Evolutionary conservation across 92 coral and sea anemone genomes (phyloP), one percentile per base, ranked within the genome.

Genomic region (Montipora capitata): DNA sequence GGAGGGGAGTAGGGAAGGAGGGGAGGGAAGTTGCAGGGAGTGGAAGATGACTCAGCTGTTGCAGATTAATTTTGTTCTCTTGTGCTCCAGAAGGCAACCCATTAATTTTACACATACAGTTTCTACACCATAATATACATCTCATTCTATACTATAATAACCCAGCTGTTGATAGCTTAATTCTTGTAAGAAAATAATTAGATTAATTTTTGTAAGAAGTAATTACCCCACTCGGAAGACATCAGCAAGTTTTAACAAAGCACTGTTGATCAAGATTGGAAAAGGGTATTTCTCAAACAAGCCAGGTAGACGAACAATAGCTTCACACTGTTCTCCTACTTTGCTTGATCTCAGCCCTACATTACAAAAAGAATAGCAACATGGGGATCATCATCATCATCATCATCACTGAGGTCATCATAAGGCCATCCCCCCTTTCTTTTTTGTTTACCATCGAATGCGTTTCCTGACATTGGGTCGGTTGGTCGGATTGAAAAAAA

Each of bases 311-410:
- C 98, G 85, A 54, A 97, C 99, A 40, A 97, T 97, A 13, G 99
- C 97, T 63, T 97, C 99, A 83, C 99, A 97, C 65, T 97, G 99
- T 16, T 97, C 99, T 42, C 99, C 99, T n/a, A 93, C 90, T 71
- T 97, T 97, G 20, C 98, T 85, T 51, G 98, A 94, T 68, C 99
- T 90, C 72, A 97, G 81, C 9, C 99, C 99, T 97, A 81, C 15
- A 74, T 58, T 82, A 76, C 5, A 38, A 74, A 80, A 5, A 1
- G 27, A 20, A 20, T 20, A 45, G 10, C 5, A 45, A 2, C 52
- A 45, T 20, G 38, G 18, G 45, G 2, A 58, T 45, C 67, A 77
- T 27, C 1, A 13, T 56, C 17, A 1, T 16, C 38, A 49, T 4
- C 40, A 57, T 57, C n/a, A 49, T 2, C 44, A 74, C 10, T 2